phyloP scores from a whole-genome alignment of 1,140 invertebrate species.

The Drosophila subobscura region DNA sequence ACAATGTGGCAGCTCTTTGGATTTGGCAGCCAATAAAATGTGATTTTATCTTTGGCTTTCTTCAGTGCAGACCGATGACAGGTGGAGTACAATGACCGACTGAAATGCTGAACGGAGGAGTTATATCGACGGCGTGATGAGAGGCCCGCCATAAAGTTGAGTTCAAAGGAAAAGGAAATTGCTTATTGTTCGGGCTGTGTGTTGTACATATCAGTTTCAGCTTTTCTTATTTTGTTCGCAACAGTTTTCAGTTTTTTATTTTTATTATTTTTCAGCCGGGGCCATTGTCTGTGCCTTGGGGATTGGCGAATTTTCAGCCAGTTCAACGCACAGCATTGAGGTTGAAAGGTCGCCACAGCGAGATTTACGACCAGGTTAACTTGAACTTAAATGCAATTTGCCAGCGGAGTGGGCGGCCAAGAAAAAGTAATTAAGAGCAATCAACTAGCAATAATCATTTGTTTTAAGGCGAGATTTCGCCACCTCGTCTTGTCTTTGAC shows the following conservation, averaged over 20 bases:
- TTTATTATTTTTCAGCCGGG: slow-evolving; percentile 14
- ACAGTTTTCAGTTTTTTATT: slow-evolving; percentile 11
- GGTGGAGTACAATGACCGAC: slow-evolving; percentile 55
- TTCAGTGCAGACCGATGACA: slow-evolving; percentile 22
- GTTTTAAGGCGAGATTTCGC: neutral
- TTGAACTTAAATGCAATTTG: slow-evolving; percentile 17
- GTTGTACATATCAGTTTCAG: slow-evolving; percentile 41
- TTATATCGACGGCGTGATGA: neutral
- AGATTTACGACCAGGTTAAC: slow-evolving; percentile 30
- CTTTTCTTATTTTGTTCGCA: slow-evolving; percentile 31
- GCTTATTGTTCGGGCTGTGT: slow-evolving; percentile 31
- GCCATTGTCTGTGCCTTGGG: slow-evolving; percentile 26
- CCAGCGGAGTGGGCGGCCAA: neutral
- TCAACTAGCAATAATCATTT: slow-evolving; percentile 23
- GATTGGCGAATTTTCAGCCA: slow-evolving; percentile 29
- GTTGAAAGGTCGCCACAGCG: slow-evolving; percentile 30
- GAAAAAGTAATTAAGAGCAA: slow-evolving; percentile 16
- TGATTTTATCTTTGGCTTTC: slow-evolving; percentile 13
- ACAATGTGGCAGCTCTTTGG: slow-evolving; percentile 1
- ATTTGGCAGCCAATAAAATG: slow-evolving; percentile 46
- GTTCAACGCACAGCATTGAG: slow-evolving; percentile 60
- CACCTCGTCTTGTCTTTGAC: no score
- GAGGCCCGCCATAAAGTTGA: slow-evolving; percentile 7
- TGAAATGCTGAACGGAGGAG: neutral
- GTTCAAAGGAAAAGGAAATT: slow-evolving; percentile 69